These are phyloP conservation scores for Calyptommatus sinebrachiatus DNA, from an alignment of 2,113 vertebrate genomes.

Conservation along the genomic window DNA sequence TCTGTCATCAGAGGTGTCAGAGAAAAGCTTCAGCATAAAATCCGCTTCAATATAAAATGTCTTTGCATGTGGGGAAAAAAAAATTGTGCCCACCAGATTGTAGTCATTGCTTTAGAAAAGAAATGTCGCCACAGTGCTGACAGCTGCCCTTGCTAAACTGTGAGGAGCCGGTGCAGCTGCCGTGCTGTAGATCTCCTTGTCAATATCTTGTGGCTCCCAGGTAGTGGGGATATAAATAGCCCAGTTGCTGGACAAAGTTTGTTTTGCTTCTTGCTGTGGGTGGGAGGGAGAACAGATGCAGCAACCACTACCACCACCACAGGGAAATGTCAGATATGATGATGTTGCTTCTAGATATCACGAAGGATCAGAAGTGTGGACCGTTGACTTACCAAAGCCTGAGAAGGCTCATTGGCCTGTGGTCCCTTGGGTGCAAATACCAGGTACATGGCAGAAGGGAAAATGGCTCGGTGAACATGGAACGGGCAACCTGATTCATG, in stretches of 20 bases:
- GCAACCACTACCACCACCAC: background rate
- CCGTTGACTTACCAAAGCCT: background rate
- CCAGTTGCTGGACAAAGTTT: constrained; percentile 36
- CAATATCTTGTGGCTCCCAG: constrained; percentile 31
- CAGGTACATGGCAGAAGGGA: background rate
- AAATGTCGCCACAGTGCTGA: background rate
- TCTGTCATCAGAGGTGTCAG: too few species aligned
- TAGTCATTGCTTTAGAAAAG: background rate
- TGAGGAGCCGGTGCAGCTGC: constrained; percentile 25
- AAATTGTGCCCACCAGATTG: background rate
- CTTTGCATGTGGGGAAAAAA: background rate
- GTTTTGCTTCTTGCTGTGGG: constrained; percentile 12
- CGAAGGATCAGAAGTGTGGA: background rate
- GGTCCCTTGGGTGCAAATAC: background rate
- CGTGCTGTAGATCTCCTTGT: constrained; percentile 26
- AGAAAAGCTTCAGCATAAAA: background rate
- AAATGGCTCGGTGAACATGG: background rate
- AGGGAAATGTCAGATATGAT: background rate
- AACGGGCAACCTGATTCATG: background rate
- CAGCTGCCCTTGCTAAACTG: background rate
- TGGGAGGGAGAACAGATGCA: background rate
- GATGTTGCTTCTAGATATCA: background rate
- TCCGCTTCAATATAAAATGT: background rate
- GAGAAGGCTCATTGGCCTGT: background rate
- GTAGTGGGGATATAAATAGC: constrained; percentile 62